Percentiles rank a stretch among this genome's conserved stretches.
These are phyloP conservation scores for Lomographa bimaculata DNA, from an alignment of 2,888 invertebrate genomes.

Conservation along the genomic window DNA sequence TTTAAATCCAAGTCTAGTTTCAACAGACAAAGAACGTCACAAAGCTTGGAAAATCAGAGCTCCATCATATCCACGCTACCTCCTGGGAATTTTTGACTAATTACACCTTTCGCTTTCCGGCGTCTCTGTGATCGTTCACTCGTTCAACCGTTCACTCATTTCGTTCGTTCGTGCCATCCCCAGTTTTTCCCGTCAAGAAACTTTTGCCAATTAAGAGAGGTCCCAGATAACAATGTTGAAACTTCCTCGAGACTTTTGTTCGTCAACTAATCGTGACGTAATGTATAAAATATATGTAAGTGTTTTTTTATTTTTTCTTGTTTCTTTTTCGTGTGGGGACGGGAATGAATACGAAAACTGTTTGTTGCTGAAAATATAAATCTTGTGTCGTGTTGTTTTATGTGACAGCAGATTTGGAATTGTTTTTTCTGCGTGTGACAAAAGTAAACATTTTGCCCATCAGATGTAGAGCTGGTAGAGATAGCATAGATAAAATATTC, in stretches of 20 bases:
- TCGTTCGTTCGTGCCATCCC: conserved; percentile 42
- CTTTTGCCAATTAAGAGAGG: conserved; percentile 57
- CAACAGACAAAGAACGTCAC: conserved; percentile 14
- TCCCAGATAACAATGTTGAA: conserved; percentile 51
- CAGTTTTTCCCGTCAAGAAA: conserved; percentile 51
- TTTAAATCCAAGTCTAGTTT: conserved; percentile 2
- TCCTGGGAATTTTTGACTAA: conserved; percentile 59
- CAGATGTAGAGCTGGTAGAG: conserved; percentile 1
- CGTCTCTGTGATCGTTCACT: conserved; percentile 57
- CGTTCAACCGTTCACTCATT: conserved; percentile 57
- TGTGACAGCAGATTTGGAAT: conserved; percentile 23
- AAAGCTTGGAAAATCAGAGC: conserved; percentile 17
- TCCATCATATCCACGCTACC: conserved; percentile 37
- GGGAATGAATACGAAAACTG: conserved; percentile 35
- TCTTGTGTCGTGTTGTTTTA: conserved; percentile 22
- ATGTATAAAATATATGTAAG: conserved; percentile 40
- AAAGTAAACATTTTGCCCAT: conserved; percentile 17
- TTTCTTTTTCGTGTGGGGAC: conserved; percentile 33
- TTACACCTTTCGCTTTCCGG: conserved; percentile 50
- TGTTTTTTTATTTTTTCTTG: conserved; percentile 34
- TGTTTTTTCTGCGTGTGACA: conserved; percentile 15
- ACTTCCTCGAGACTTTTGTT: conserved; percentile 53
- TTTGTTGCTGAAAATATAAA: conserved; percentile 32
- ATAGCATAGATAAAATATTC: background rate
- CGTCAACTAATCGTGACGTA: conserved; percentile 54